Percentiles rank a stretch among this genome's conserved stretches.
Conservation (phyloP, 2,888 invertebrate species). For the Capitulum mitella region DNA sequence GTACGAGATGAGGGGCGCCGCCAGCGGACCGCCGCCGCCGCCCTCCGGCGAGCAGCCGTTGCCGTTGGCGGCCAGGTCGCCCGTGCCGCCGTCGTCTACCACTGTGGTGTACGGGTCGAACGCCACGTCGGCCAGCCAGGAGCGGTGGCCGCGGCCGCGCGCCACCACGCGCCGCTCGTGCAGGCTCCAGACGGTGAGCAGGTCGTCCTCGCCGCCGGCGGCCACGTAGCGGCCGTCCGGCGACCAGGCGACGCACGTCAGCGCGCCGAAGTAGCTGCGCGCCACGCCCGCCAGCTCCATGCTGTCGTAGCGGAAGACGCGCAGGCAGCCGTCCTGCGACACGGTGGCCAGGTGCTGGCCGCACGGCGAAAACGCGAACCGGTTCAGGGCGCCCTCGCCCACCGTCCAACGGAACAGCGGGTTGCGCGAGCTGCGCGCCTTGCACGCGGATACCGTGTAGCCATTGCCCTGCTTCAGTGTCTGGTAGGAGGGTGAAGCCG, state of each 20-base stretch:
- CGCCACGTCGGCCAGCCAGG: constrained; percentile 96
- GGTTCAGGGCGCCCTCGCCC: constrained; percentile 83
- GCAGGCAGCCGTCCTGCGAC: constrained; percentile 86
- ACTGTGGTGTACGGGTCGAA: constrained; percentile 81
- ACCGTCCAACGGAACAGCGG: constrained; percentile 82
- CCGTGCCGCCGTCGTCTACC: constrained; percentile 46
- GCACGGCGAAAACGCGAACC: constrained; percentile 94
- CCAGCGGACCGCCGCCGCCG: constrained; percentile 35
- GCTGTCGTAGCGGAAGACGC: constrained; percentile 93
- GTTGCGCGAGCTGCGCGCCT: constrained; percentile 91
- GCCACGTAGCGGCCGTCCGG: constrained; percentile 92
- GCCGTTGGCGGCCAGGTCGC: constrained; percentile 41
- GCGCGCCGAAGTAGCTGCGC: constrained; percentile 95
- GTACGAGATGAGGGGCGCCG: constrained; percentile 54
- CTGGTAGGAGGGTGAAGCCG: constrained; percentile 87
- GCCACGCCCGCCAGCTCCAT: constrained; percentile 93
- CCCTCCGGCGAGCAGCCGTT: constrained; percentile 46
- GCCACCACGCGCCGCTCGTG: constrained; percentile 87
- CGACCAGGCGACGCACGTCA: constrained; percentile 96
- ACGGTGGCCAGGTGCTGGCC: constrained; percentile 87
- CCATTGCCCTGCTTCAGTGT: constrained; percentile 90
- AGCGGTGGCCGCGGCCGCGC: constrained; percentile 94
- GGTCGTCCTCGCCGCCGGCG: constrained; percentile 96
- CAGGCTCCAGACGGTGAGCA: constrained; percentile 95
- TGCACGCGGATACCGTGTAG: constrained; percentile 88